Conservation (phyloP, 2,797 vertebrate genomes). For the Cetoscarus ocellatus region DNA sequence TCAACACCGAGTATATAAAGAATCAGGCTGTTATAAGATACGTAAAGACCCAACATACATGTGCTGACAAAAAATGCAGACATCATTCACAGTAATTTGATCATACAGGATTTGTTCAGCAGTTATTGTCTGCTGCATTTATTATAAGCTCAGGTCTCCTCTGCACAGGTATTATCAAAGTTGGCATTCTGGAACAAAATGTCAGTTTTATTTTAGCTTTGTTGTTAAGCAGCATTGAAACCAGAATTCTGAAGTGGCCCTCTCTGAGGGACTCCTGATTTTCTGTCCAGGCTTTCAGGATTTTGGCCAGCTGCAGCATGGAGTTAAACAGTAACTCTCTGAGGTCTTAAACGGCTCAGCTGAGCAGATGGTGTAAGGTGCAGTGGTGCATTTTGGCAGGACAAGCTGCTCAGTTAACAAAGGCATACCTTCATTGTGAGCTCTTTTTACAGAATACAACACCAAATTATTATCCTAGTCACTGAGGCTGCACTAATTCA, state of each 20-base stretch:
- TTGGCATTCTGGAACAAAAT: not conserved
- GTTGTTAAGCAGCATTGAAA: not conserved
- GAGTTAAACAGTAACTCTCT: slow-evolving; percentile 21
- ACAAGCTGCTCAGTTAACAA: slow-evolving; percentile 14
- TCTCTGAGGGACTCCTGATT: slow-evolving; percentile 29
- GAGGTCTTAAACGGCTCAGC: slow-evolving; percentile 32
- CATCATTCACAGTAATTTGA: not conserved
- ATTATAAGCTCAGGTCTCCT: slow-evolving; percentile 9
- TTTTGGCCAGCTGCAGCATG: slow-evolving; percentile 12
- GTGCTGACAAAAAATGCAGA: not conserved
- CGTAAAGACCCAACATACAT: slow-evolving; percentile 25
- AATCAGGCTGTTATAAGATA: slow-evolving; percentile 16
- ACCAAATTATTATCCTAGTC: not conserved
- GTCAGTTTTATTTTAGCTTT: not conserved
- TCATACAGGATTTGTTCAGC: slow-evolving; percentile 18
- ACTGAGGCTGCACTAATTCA: not conserved
- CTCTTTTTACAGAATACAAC: not conserved
- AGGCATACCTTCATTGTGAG: not conserved
- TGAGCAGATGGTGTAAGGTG: slow-evolving; percentile 48
- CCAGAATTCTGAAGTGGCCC: not conserved
- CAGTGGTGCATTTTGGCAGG: slow-evolving; percentile 37
- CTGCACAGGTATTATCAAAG: not conserved
- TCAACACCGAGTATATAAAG: slow-evolving; percentile 15
- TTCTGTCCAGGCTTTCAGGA: slow-evolving; percentile 2
- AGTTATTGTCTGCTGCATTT: not conserved